Evolutionary conservation across 1,140 invertebrate species (phyloP), one percentile per base, ranked within the genome.

Genomic region (Drosophila insularis): DNA sequence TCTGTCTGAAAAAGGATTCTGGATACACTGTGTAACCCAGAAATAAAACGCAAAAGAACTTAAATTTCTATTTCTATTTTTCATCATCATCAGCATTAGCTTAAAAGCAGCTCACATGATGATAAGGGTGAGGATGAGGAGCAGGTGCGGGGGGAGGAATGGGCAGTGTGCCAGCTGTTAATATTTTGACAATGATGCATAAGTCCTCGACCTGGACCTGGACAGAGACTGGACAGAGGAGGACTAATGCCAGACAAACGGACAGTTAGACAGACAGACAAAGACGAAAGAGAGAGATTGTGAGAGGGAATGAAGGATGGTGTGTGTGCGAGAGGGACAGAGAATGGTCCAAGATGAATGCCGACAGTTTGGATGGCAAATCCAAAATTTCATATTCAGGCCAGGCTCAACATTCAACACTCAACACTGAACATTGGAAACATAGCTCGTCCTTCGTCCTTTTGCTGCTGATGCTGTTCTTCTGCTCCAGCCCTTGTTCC

Each of bases 111-210:
- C 81, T 86, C 81, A 79, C 71, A 81, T 71, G 71, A 54, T 13
- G 14, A 32, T 43, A 40, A 31, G 39, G 54, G 23, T 19, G 32
- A 50, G 43, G 43, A 17, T 35, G 5, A 35, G 35, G 35, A 37
- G 35, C 11, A 37, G 35, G 43, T 46, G 43, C 14, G 4, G 14
- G 14, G 31, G 21, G 19, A 11, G 43, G 43, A 17, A 8, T 19
- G 43, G 43, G 43, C 17, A 78, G 66, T 86, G 84, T 82, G 80
- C 79, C 82, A 87, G 82, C 82, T 87, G 82, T 87, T 87, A 87
- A 87, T 87, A 87, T 87, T 87, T 87, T 89, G 82, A 89, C 82
- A 87, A 87, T 87, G 82, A 87, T 78, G 84, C 84, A 87, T 76
- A 82, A 82, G 82, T 87, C 71, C 69, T 64, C 68, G 78, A 81